A percentile compares a stretch with the other conserved stretches of the same genome.
Evolutionary conservation across 2,888 invertebrate species (phyloP).

Genomic region (Platypus cylindrus): DNA sequence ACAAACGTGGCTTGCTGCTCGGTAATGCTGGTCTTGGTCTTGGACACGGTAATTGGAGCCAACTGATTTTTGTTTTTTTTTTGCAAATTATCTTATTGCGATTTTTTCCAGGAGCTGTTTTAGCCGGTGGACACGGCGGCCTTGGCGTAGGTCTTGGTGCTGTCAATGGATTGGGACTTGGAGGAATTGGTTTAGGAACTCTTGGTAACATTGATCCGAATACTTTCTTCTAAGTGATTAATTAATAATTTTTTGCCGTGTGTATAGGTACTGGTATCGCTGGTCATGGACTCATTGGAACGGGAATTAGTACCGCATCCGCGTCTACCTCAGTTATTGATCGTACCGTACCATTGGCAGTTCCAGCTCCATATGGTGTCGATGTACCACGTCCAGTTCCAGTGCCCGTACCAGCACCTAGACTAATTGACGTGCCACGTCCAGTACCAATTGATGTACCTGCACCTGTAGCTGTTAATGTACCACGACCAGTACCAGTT

Average conservation of each 20-base stretch:
- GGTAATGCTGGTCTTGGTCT: constrained; percentile 15
- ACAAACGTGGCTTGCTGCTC: constrained; percentile 25
- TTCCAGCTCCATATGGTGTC: constrained; percentile 23
- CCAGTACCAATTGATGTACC: constrained; percentile 13
- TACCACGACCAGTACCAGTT: constrained; percentile 11
- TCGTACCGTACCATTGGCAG: constrained; percentile 38
- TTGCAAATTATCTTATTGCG: no score
- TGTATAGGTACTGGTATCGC: constrained; percentile 13
- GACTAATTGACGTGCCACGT: constrained; percentile 12
- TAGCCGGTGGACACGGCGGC: constrained; percentile 1
- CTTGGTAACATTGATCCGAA: no score
- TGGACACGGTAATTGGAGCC: no score
- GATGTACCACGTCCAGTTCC: constrained; percentile 15
- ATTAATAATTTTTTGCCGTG: no score
- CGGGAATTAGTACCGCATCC: constrained; percentile 11
- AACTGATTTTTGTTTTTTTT: no score
- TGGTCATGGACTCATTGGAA: constrained; percentile 16
- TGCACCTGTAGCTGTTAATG: constrained; percentile 8
- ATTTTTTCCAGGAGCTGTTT: constrained; percentile 4
- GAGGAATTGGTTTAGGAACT: constrained; percentile 2
- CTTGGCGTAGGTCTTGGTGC: constrained; percentile 18
- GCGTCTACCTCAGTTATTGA: constrained; percentile 37
- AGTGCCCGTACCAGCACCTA: constrained; percentile 10
- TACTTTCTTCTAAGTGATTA: no score
- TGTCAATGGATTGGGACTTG: no score